These are phyloP conservation scores for Xenotilapia caudafasciata DNA, from an alignment of 2,113 vertebrate genomes.

Conservation along the genomic window DNA sequence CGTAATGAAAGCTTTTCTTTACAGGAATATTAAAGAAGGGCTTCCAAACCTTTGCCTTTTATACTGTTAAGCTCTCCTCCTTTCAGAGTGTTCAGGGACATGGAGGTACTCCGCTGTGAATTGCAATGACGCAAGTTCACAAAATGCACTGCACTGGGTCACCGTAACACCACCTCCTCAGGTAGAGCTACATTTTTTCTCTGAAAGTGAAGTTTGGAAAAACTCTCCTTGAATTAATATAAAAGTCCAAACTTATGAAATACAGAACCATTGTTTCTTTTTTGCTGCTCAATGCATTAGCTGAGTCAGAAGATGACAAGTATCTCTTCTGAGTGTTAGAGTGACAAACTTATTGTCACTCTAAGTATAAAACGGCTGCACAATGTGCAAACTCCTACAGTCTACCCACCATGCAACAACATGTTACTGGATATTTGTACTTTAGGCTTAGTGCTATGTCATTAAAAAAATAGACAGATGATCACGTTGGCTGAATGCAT, in stretches of 20 bases:
- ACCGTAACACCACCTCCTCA: neutral
- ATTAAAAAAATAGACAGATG: neutral
- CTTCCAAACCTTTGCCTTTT: constrained; percentile 1
- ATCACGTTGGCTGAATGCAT: neutral
- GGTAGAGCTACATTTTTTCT: neutral
- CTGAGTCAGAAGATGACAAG: neutral
- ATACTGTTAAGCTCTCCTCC: neutral
- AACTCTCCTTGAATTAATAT: neutral
- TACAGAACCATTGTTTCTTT: neutral
- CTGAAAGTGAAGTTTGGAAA: neutral
- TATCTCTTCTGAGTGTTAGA: neutral
- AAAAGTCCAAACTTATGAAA: neutral
- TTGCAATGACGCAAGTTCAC: neutral
- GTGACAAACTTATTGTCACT: neutral
- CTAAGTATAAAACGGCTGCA: neutral
- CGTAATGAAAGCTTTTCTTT: neutral
- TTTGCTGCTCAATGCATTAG: neutral
- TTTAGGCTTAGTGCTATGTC: neutral
- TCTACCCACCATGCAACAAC: neutral
- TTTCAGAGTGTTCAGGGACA: neutral
- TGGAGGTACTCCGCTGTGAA: neutral
- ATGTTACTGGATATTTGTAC: neutral
- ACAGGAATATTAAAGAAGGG: neutral
- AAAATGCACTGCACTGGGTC: neutral
- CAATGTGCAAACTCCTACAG: neutral